phyloP scores from a whole-genome alignment of 64 coral and sea anemone species.

The Porites australiensis region DNA sequence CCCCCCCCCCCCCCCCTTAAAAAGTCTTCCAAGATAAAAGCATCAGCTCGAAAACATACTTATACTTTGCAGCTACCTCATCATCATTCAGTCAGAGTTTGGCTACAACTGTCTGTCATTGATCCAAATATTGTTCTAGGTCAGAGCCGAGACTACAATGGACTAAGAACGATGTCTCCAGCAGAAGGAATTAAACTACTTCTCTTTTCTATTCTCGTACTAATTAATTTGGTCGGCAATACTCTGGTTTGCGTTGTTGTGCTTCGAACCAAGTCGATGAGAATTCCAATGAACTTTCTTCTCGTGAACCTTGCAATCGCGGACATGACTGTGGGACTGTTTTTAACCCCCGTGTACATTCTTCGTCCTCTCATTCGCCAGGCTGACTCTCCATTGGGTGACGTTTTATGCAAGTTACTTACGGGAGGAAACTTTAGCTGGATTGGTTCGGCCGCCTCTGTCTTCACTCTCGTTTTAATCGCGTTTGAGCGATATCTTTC shows the following conservation, averaged over 20 bases:
- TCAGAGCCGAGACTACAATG: no score
- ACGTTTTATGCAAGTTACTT: constrained; percentile 26
- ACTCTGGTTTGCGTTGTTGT: constrained; percentile 43
- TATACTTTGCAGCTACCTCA: no score
- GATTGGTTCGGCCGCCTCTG: constrained; percentile 7
- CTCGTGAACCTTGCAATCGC: constrained; percentile 56
- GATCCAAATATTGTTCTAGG: no score
- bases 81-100: no score
- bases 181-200: neutral
- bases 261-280: neutral
- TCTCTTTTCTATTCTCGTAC: constrained; percentile 23
- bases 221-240: constrained; percentile 41
- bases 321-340: constrained; percentile 58
- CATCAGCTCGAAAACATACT: no score
- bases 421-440: constrained; percentile 38
- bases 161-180: neutral
- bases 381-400: neutral
- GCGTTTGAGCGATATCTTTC: constrained; percentile 27
- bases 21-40: no score
- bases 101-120: no score
- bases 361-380: constrained; percentile 30
- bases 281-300: constrained; percentile 67
- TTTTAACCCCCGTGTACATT: constrained; percentile 52
- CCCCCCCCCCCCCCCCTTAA: no score
- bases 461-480: constrained; percentile 22